These are phyloP conservation scores for Dendrophyllia cribrosa DNA, from an alignment of 64 coral and sea anemone species.

Conservation along the genomic window DNA sequence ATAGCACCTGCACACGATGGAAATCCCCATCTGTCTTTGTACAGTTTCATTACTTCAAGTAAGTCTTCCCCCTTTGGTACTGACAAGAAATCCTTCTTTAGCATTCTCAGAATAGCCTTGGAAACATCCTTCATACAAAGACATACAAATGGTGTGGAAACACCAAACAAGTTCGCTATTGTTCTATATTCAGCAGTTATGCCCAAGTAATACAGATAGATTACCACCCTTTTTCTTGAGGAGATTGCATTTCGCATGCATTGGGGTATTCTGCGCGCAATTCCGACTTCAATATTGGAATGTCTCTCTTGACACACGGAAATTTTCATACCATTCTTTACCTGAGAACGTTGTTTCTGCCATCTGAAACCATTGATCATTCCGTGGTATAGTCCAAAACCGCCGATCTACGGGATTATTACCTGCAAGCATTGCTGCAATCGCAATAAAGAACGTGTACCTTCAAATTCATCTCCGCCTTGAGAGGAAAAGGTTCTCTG, in stretches of 20 bases:
- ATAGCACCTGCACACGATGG: constrained; percentile 60
- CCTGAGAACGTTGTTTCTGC: too few relatives aligned
- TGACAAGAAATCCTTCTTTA: neutral
- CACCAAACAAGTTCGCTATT: constrained; percentile 42
- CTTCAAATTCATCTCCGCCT: too few relatives aligned
- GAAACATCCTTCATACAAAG: constrained; percentile 2
- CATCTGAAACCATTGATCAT: too few relatives aligned
- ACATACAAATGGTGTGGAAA: constrained; percentile 24
- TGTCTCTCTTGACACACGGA: too few relatives aligned
- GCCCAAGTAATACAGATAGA: constrained; percentile 13
- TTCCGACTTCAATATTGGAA: too few relatives aligned
- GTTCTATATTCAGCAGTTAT: constrained; percentile 37
- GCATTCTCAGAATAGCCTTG: constrained; percentile 3
- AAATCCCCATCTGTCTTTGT: constrained; percentile 55
- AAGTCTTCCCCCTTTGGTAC: constrained; percentile 60
- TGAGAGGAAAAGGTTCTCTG: too few relatives aligned
- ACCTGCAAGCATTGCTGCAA: too few relatives aligned
- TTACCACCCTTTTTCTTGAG: neutral
- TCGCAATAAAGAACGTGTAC: too few relatives aligned
- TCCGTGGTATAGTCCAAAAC: too few relatives aligned
- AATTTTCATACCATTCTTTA: too few relatives aligned
- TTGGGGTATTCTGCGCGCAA: neutral
- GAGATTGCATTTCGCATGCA: constrained; percentile 26
- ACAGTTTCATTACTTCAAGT: constrained; percentile 16
- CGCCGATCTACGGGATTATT: too few relatives aligned